These are phyloP conservation scores for Diadumene lineata DNA, from an alignment of 92 coral and sea anemone species.

Conservation along the genomic window DNA sequence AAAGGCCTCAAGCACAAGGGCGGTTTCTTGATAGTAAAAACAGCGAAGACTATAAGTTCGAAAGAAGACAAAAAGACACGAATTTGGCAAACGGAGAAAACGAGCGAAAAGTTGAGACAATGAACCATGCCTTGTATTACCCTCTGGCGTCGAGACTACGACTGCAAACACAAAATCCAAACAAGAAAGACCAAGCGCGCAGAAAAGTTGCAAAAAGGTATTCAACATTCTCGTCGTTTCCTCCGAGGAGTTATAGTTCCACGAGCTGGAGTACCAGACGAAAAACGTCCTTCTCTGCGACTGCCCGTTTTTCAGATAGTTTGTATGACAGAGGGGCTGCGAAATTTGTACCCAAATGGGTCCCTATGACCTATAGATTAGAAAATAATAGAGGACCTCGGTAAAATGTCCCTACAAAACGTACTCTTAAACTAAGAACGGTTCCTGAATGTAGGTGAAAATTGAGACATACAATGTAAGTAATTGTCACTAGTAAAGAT, in stretches of 20 bases:
- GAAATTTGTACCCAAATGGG: slow-evolving; percentile 29
- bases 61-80: not conserved
- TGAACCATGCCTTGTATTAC: not conserved
- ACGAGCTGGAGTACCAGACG: slow-evolving; percentile 14
- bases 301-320: not conserved
- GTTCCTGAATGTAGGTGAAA: too few relatives aligned
- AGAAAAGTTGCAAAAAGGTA: not conserved
- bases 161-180: not conserved
- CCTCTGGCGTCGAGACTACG: not conserved
- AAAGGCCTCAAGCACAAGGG: too few relatives aligned
- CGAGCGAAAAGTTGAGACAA: not conserved
- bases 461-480: too few relatives aligned
- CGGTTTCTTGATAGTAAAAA: too few relatives aligned
- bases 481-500: too few relatives aligned
- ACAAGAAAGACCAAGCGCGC: not conserved
- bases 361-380: slow-evolving; percentile 31
- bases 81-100: not conserved
- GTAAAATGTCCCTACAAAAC: not conserved
- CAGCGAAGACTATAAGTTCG: too few relatives aligned
- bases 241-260: not conserved
- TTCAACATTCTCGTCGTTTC: not conserved
- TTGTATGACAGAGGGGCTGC: slow-evolving; percentile 9
- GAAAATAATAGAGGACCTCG: slow-evolving; percentile 6
- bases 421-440: too few relatives aligned
- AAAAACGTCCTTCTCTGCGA: slow-evolving; percentile 13